Conservation (phyloP, 1,140 invertebrate genomes). For the Pseudomyrmex dendroicus region DNA sequence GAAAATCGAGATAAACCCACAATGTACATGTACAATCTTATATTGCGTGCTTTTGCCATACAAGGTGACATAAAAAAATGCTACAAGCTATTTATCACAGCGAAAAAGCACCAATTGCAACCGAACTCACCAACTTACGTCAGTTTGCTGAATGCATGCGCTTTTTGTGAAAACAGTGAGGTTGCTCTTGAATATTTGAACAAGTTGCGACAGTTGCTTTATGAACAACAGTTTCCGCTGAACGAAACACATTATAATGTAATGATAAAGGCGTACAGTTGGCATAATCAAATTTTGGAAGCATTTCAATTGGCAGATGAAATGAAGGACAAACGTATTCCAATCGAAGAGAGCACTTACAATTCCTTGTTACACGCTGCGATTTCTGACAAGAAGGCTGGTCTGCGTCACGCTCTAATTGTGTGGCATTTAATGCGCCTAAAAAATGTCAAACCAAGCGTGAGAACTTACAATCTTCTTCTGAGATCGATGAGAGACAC, state of each 20-base stretch:
- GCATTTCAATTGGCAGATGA: constrained; percentile 94
- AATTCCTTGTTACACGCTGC: constrained; percentile 94
- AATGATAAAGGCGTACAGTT: constrained; percentile 96
- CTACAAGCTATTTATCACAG: constrained; percentile 92
- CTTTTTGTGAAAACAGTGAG: constrained; percentile 90
- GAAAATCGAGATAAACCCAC: constrained; percentile 92
- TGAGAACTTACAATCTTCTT: constrained; percentile 93
- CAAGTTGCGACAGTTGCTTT: constrained; percentile 85
- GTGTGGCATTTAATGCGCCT: constrained; percentile 94
- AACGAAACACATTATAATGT: constrained; percentile 93
- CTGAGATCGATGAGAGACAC: constrained; percentile 92
- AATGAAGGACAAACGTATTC: constrained; percentile 89
- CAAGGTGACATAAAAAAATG: constrained; percentile 94
- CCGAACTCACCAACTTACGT: constrained; percentile 91
- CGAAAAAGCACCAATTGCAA: constrained; percentile 90
- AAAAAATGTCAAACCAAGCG: constrained; percentile 88
- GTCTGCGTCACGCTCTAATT: constrained; percentile 91
- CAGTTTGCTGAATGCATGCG: constrained; percentile 94
- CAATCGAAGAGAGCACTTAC: constrained; percentile 89
- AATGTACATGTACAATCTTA: constrained; percentile 91
- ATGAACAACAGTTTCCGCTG: constrained; percentile 88
- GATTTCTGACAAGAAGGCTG: constrained; percentile 90
- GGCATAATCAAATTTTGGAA: constrained; percentile 90
- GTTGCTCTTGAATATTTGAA: constrained; percentile 85
- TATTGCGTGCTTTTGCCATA: constrained; percentile 92